Percentiles rank a stretch among this genome's conserved stretches.
phyloP scores from a whole-genome alignment of 2,797 vertebrate species.

The Gymnocypris eckloni region DNA sequence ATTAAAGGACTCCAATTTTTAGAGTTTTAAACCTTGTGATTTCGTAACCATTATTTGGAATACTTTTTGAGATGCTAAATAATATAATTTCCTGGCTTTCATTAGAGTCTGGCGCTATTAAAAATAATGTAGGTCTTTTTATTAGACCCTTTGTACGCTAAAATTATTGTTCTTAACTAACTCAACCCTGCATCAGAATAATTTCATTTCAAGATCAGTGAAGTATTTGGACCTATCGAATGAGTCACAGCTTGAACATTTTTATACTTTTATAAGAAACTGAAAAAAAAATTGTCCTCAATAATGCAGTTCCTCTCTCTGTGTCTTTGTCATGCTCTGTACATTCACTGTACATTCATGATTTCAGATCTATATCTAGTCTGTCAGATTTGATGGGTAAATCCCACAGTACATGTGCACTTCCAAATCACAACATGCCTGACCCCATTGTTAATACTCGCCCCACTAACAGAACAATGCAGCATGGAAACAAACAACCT shows the following conservation, averaged over 20 bases:
- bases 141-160: neutral
- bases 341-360: neutral
- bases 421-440: constrained; percentile 20
- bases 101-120: constrained; percentile 20
- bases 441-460: constrained; percentile 36
- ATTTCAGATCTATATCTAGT: neutral
- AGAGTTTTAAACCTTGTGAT: neutral
- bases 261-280: neutral
- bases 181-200: no score
- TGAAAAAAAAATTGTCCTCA: neutral
- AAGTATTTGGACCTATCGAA: neutral
- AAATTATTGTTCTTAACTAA: neutral
- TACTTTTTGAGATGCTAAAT: constrained; percentile 27
- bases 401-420: constrained; percentile 24
- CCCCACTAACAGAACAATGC: constrained; percentile 49
- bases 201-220: neutral
- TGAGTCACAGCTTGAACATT: neutral
- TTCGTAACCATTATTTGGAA: constrained; percentile 20
- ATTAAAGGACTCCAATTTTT: neutral
- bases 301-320: neutral
- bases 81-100: constrained; percentile 30
- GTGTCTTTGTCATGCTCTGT: neutral
- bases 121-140: constrained; percentile 32
- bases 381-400: constrained; percentile 1
- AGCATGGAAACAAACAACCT: constrained; percentile 56